Conservation (phyloP, 1,140 invertebrate genomes). For the Agrilus planipennis region DNA sequence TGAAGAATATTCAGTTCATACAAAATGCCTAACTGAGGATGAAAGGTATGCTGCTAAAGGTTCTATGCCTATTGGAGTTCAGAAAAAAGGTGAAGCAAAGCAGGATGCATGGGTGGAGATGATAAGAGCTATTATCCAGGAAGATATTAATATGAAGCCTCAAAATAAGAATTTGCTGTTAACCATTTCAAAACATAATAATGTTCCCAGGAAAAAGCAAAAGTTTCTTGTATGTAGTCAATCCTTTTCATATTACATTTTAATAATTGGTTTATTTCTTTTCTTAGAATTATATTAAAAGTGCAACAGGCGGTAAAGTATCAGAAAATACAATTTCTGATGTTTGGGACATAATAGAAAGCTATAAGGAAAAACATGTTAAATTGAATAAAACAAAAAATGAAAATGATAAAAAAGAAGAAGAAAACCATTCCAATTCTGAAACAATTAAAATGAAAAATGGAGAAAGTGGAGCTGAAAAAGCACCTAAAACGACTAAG, state of each 20-base stretch:
- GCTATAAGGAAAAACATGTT: too few species aligned
- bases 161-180: conserved; percentile 53
- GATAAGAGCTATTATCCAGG: conserved; percentile 59
- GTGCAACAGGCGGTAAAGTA: conserved; percentile 41
- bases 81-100: conserved; percentile 82
- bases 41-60: conserved; percentile 81
- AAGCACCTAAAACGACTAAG: too few species aligned
- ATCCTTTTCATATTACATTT: neutral
- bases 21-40: conserved; percentile 84
- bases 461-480: too few species aligned
- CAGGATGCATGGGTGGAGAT: conserved; percentile 82
- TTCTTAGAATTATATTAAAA: conserved; percentile 53
- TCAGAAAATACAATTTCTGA: conserved; percentile 44
- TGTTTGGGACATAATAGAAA: conserved; percentile 59
- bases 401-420: too few species aligned
- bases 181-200: conserved; percentile 60
- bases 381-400: too few species aligned
- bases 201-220: conserved; percentile 82
- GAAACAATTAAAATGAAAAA: too few species aligned
- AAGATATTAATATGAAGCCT: conserved; percentile 41
- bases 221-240: conserved; percentile 56
- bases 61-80: conserved; percentile 54
- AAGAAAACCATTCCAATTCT: too few species aligned
- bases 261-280: conserved; percentile 8
- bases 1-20: conserved; percentile 70